These are phyloP conservation scores for Azemiops feae DNA, from an alignment of 2,113 vertebrate genomes.

Conservation along the genomic window DNA sequence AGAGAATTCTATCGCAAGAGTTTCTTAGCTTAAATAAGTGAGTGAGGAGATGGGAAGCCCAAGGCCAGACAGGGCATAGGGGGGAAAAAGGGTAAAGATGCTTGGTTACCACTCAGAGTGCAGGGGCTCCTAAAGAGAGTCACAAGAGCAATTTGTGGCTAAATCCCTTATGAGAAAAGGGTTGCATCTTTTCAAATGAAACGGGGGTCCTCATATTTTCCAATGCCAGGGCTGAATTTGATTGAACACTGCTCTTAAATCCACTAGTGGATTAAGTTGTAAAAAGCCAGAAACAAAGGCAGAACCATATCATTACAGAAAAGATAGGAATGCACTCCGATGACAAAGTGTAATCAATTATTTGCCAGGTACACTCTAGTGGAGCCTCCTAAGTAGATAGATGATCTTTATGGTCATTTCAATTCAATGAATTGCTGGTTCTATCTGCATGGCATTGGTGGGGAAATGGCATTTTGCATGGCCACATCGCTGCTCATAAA, in stretches of 20 bases:
- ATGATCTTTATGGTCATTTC: background rate
- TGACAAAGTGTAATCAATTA: background rate
- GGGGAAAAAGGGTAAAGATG: background rate
- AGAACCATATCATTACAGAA: background rate
- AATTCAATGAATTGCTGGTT: background rate
- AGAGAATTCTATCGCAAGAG: background rate
- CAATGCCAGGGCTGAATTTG: background rate
- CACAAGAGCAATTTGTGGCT: background rate
- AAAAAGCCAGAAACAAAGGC: background rate
- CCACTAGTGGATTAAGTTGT: background rate
- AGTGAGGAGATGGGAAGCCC: background rate
- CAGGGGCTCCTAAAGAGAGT: background rate
- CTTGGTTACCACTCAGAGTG: background rate
- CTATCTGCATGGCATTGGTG: background rate
- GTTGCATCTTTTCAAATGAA: background rate
- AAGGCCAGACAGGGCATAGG: background rate
- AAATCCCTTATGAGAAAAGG: background rate
- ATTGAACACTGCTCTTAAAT: background rate
- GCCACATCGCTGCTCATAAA: background rate
- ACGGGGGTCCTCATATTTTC: background rate
- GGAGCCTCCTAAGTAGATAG: background rate
- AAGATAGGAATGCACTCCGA: background rate
- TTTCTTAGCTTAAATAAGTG: background rate
- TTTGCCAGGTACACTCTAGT: background rate
- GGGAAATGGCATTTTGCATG: background rate